These are phyloP conservation scores for Taxidea taxus DNA, from an alignment of 2,113 vertebrate species.

Conservation along the genomic window DNA sequence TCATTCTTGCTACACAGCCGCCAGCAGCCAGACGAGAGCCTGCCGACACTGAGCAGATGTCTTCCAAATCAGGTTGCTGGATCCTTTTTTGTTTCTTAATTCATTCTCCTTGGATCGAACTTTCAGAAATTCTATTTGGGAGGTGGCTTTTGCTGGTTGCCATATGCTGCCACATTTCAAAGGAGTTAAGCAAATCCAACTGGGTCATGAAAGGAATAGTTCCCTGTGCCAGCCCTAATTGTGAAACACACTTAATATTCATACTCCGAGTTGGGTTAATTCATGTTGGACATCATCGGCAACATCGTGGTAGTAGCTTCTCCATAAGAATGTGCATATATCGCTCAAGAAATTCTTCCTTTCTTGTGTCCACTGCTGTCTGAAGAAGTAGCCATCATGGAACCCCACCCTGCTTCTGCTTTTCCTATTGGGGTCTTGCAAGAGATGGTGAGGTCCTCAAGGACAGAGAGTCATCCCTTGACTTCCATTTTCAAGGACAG, in stretches of 20 bases:
- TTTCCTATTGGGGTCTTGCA: neutral
- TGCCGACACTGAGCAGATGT: neutral
- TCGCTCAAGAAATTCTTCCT: too few relatives aligned
- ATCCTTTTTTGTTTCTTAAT: neutral
- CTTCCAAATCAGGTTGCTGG: neutral
- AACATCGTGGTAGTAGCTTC: accelerated
- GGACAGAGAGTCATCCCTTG: neutral
- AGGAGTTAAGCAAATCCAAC: neutral
- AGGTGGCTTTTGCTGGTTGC: neutral
- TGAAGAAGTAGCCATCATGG: neutral
- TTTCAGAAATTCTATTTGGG: neutral
- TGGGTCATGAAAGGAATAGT: neutral
- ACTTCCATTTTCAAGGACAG: neutral
- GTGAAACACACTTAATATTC: neutral
- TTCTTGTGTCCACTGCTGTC: too few relatives aligned
- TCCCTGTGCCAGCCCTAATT: neutral
- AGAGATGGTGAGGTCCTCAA: neutral
- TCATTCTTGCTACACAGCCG: neutral
- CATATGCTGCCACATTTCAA: neutral
- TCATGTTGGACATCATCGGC: neutral
- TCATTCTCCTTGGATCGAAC: neutral
- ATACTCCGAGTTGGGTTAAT: neutral
- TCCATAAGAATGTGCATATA: accelerated
- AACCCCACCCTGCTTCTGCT: neutral
- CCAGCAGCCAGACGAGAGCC: accelerated